Conservation (phyloP, 2,888 invertebrate genomes). For the Bombylius discolor region DNA sequence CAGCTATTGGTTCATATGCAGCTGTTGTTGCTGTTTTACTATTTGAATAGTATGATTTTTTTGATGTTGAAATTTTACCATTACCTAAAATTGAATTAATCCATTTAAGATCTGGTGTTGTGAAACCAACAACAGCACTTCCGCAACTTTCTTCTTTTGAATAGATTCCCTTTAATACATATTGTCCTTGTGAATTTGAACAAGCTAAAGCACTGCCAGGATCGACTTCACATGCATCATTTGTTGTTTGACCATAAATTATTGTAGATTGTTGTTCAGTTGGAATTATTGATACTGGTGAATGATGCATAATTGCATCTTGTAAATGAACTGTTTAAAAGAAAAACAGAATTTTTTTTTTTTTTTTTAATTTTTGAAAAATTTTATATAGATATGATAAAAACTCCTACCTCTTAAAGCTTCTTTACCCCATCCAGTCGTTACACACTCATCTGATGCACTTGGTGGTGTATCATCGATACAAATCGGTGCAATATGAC, state of each 20-base stretch:
- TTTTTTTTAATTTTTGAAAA: not conserved
- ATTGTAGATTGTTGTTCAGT: slow-evolving; percentile 43
- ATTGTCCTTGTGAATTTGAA: slow-evolving; percentile 52
- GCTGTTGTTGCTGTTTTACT: not conserved
- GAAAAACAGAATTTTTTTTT: not conserved
- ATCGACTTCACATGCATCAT: slow-evolving; percentile 68
- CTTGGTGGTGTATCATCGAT: slow-evolving; percentile 47
- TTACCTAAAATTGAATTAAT: slow-evolving; percentile 22
- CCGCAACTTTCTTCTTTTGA: slow-evolving; percentile 60
- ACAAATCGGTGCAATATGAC: slow-evolving; percentile 64
- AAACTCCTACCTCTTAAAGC: slow-evolving; percentile 53
- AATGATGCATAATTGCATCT: slow-evolving; percentile 61
- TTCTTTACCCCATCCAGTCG: slow-evolving; percentile 73
- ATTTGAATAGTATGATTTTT: not conserved
- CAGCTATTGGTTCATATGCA: not conserved
- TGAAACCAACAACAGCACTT: slow-evolving; percentile 45
- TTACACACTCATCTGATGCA: slow-evolving; percentile 49
- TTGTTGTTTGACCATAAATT: slow-evolving; percentile 53
- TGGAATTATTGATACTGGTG: slow-evolving; percentile 49
- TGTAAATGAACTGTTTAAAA: slow-evolving; percentile 51
- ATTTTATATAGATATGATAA: slow-evolving; percentile 15
- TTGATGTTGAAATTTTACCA: not conserved
- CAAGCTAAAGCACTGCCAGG: slow-evolving; percentile 72
- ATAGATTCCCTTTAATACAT: slow-evolving; percentile 59
- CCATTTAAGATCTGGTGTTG: slow-evolving; percentile 49